These are phyloP conservation scores for Mola mola DNA, from an alignment of 2,113 vertebrate species.

Conservation along the genomic window DNA sequence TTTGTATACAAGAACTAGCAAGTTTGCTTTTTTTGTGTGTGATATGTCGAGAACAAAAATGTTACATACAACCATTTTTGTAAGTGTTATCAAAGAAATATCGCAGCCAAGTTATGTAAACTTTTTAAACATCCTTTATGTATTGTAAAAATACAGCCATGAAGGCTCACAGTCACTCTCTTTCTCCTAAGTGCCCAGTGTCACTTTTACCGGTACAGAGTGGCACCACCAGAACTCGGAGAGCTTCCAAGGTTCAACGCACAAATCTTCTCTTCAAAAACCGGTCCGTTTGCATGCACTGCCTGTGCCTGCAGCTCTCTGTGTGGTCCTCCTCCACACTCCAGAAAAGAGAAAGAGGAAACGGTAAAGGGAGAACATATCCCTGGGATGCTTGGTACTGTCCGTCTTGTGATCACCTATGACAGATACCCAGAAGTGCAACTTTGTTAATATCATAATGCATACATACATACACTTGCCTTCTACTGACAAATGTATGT, in stretches of 20 bases:
- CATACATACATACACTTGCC: too few species aligned
- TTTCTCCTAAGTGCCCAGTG: slow-evolving; percentile 42
- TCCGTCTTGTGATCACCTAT: slow-evolving; percentile 13
- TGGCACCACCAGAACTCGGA: slow-evolving; percentile 40
- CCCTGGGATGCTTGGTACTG: slow-evolving; percentile 27
- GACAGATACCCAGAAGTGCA: slow-evolving; percentile 2
- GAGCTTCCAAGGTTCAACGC: slow-evolving; percentile 73
- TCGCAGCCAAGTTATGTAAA: too few species aligned
- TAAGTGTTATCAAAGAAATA: too few species aligned
- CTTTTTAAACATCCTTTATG: too few species aligned
- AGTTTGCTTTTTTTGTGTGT: too few species aligned
- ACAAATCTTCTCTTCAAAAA: slow-evolving; percentile 72
- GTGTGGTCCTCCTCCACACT: slow-evolving; percentile 72
- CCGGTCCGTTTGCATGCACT: slow-evolving; percentile 53
- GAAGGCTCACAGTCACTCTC: slow-evolving; percentile 23
- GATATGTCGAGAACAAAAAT: too few species aligned
- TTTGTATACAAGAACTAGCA: too few species aligned
- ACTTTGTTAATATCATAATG: slow-evolving; percentile 27
- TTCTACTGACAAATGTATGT: too few species aligned
- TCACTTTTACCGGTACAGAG: slow-evolving; percentile 39
- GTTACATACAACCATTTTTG: too few species aligned
- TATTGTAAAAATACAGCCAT: too few species aligned
- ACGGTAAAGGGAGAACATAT: slow-evolving; percentile 45
- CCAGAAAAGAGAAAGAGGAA: slow-evolving; percentile 43
- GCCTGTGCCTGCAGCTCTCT: slow-evolving; percentile 51